phyloP scores from a whole-genome alignment of 2,888 invertebrate genomes.

The Amiota mariae region DNA sequence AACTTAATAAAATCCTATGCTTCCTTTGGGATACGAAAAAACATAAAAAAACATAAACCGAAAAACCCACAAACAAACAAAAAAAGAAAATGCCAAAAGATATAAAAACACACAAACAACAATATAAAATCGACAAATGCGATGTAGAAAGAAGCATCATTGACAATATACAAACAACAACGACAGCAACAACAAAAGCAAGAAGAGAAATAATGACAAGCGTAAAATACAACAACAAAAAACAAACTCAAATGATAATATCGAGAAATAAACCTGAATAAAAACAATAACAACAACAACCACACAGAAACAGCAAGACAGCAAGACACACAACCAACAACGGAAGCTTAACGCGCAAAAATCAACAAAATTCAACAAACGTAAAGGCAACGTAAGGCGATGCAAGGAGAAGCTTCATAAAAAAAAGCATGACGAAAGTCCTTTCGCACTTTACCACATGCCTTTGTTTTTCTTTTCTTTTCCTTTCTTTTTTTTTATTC shows the following conservation, averaged over 20 bases:
- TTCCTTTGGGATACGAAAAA: neutral
- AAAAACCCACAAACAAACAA: neutral
- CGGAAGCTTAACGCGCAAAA: too few relatives aligned
- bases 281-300: neutral
- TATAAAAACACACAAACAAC: slow-evolving; percentile 19
- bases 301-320: too few relatives aligned
- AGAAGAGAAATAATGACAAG: slow-evolving; percentile 26
- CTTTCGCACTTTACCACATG: slow-evolving; percentile 69
- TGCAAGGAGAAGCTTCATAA: slow-evolving; percentile 33
- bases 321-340: neutral
- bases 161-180: slow-evolving; percentile 22
- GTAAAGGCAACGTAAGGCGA: slow-evolving; percentile 17
- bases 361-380: neutral
- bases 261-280: slow-evolving; percentile 6
- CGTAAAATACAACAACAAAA: slow-evolving; percentile 22
- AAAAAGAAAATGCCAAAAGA: slow-evolving; percentile 20
- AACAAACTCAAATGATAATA: slow-evolving; percentile 3
- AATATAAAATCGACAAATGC: slow-evolving; percentile 15
- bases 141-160: slow-evolving; percentile 20
- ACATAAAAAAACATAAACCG: slow-evolving; percentile 9
- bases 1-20: slow-evolving; percentile 16
- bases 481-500: too few relatives aligned
- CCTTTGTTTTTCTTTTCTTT: slow-evolving; percentile 35
- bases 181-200: slow-evolving; percentile 20
- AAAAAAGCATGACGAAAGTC: slow-evolving; percentile 67